Evolutionary conservation across 1,140 invertebrate genomes (phyloP), one percentile per base, ranked within the genome.

Genomic region (Drosophila sechellia): DNA sequence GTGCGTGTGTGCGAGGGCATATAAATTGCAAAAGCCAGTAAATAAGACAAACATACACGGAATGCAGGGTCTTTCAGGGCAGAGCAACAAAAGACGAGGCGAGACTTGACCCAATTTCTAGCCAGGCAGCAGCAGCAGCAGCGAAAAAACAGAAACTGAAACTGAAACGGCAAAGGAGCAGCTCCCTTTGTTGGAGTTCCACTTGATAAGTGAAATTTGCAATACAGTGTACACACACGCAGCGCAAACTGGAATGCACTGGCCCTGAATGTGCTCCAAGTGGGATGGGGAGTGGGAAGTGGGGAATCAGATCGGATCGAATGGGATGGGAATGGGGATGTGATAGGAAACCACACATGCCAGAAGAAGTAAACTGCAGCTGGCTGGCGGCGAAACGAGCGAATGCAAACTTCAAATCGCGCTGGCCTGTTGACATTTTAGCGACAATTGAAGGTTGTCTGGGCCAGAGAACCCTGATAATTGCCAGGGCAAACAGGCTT

Each of bases 31-130:
- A 46, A 53, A 66, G 49, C 37, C 49, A 83, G 80, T 73, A 84
- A 79, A 84, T 84, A 79, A 76, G 65, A 70, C 61, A 60, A 61
- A 48, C 17, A 46, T 42, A 61, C 46, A 61, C 45, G 45, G 22
- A 45, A 27, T 17, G 49, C 46, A 60, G 20, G 13, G 27, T 27
- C 27, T 48, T 48, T 50, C 25, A 55, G 12, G 43, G 15, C 31
- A 22, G 31, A 39, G 31, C 52, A 55, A 58, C 39, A 72, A 78
- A 52, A 77, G 60, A 63, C 48, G 39, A 50, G 71, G 59, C 71
- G 48, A 70, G 72, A 84, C 84, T 84, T 87, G 84, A 87, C 84
- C 84, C 46, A 87, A 89, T 89, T 87, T 87, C 68, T 59, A 70
- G 79, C 54, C 17, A 42, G 15, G 58, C 50, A 54, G 48, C 27